Evolutionary conservation across 2,113 vertebrate genomes (phyloP).

Genomic region (Mola mola): DNA sequence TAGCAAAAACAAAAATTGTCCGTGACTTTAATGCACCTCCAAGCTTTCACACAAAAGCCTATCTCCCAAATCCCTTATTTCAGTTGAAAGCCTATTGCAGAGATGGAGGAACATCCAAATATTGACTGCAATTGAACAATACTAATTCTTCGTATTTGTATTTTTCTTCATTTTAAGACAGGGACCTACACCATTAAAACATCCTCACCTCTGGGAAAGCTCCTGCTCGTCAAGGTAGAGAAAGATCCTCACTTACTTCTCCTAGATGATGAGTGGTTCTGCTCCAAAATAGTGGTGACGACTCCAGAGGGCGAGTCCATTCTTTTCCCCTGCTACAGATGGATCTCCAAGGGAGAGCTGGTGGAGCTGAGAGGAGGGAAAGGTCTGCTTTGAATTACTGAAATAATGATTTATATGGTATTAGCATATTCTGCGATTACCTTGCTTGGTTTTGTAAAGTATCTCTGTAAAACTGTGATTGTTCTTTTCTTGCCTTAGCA

Average conservation of each 20-base stretch:
- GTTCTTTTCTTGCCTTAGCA: constrained; percentile 31
- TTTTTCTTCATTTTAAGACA: constrained; percentile 48
- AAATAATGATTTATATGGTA: neutral
- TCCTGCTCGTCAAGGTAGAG: constrained; percentile 72
- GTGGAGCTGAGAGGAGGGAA: constrained; percentile 71
- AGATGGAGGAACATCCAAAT: too few relatives aligned
- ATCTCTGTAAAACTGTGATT: too few relatives aligned
- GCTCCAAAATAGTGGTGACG: constrained; percentile 65
- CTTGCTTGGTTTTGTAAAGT: neutral
- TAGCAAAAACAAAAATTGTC: too few relatives aligned
- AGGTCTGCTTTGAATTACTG: constrained; percentile 50
- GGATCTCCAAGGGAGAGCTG: constrained; percentile 67
- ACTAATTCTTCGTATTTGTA: too few relatives aligned
- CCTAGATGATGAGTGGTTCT: constrained; percentile 77
- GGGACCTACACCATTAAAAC: constrained; percentile 54
- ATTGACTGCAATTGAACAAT: too few relatives aligned
- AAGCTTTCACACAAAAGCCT: too few relatives aligned
- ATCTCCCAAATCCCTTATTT: too few relatives aligned
- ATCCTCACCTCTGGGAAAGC: constrained; percentile 53
- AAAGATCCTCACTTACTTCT: constrained; percentile 55
- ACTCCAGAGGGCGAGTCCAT: constrained; percentile 57
- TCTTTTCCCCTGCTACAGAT: constrained; percentile 77
- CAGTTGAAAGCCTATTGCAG: too few relatives aligned
- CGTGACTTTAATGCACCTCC: neutral
- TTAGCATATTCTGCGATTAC: neutral